Base-by-base conservation (phyloP, 2,113 vertebrate genomes). In the Tenebrosternarchus preto region DNA sequence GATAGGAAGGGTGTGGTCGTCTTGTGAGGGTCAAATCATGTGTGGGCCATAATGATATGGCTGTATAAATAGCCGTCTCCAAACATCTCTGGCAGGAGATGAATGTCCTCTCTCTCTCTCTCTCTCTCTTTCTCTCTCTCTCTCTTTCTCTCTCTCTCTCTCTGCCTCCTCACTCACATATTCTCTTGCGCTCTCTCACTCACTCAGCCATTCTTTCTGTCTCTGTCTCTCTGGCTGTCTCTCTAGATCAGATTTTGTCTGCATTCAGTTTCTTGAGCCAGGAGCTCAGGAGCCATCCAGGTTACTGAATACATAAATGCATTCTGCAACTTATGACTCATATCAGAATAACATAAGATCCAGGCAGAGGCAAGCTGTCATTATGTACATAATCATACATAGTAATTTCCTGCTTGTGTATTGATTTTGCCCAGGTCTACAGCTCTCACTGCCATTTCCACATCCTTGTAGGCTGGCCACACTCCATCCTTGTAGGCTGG, bases 41-140 rank as follows among this genome's bases (percentile, higher is more conserved):
- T 61, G 56, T 24, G 39, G 19, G 82, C 53, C 33, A 53, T 71
- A 74, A 70, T 72, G 29, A 83, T 80, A 80, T 11, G 67, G 17
- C 19, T 11, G 20, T 73, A 80, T 67, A 82, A 82, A 80, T 68
- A 85, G 53, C 80, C 31, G 33, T 55, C 43, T 50, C 8, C 43
- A 50, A 9, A 11, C 43, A 7, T 69, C 55, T 68, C 63, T 68
- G 61, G 60, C 55, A 61, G 55, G 60, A 53, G 63, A 76, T 75
- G 67, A 16, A 69, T 22, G 24, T 50, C 39, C 43, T 59, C 56
- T 50, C 8, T 15, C 33, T 50, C 11, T 43, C n/a, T n/a, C n/a
- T n/a, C n/a, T n/a, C n/a, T 36, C 31, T 39, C 66, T 39, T 66
- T 7, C 31, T 1, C 27, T 76, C 57, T 24, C 73, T 60, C 5